A percentile compares a stretch with the other conserved stretches of the same genome.
These are phyloP conservation scores for Balanococcus diminutus DNA, from an alignment of 2,888 invertebrate genomes.

Conservation along the genomic window DNA sequence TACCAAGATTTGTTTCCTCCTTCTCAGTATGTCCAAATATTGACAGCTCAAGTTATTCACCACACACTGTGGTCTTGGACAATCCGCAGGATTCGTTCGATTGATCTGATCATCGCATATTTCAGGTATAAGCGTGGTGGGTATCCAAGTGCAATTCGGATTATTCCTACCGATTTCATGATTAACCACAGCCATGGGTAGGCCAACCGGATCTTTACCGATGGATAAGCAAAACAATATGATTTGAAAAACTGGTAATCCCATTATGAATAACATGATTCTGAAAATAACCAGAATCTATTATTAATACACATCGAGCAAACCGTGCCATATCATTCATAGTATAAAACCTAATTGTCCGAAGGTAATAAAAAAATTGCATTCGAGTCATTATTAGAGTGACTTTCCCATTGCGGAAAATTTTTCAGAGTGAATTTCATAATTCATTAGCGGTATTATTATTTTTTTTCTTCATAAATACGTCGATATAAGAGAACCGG, in stretches of 20 bases:
- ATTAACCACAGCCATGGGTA: conserved; percentile 81
- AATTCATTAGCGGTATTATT: neutral
- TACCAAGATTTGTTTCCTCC: conserved; percentile 72
- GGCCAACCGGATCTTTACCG: conserved; percentile 80
- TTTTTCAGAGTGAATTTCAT: neutral
- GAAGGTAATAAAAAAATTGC: neutral
- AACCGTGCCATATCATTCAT: neutral
- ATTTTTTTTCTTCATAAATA: too few species aligned
- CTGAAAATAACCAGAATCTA: conserved; percentile 62
- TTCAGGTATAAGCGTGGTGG: neutral
- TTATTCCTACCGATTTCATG: conserved; percentile 65
- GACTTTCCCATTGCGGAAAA: neutral
- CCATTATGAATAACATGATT: conserved; percentile 82
- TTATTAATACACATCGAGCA: neutral
- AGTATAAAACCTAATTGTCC: neutral
- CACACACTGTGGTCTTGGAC: conserved; percentile 67
- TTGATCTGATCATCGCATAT: conserved; percentile 12
- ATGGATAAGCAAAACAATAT: conserved; percentile 86
- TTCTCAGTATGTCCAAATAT: conserved; percentile 73
- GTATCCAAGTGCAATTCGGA: conserved; percentile 59
- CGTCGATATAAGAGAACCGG: neutral
- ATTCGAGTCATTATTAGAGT: neutral
- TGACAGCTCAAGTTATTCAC: conserved; percentile 76
- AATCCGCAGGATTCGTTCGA: conserved; percentile 61
- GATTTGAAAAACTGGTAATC: conserved; percentile 84